phyloP scores from a whole-genome alignment of 2,797 vertebrate species.

The Mionectes olivaceus region DNA sequence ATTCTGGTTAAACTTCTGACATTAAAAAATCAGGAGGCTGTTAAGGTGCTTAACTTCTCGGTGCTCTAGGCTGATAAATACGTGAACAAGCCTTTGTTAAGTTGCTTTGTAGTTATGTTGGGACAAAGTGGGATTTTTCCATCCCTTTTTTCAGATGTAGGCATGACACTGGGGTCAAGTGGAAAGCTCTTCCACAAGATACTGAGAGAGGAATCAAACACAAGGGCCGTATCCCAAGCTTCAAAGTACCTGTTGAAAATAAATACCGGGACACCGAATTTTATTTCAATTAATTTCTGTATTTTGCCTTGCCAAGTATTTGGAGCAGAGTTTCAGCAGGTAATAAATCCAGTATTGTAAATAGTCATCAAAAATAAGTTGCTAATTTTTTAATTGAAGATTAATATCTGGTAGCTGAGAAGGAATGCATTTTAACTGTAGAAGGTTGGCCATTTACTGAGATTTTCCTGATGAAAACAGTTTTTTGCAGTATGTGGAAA shows the following conservation, averaged over 20 bases:
- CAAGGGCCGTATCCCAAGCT: neutral
- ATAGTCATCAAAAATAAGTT: neutral
- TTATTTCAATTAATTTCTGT: neutral
- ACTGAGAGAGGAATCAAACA: neutral
- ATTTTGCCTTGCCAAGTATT: neutral
- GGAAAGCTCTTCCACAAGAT: neutral
- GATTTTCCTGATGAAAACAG: neutral
- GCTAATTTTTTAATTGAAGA: neutral
- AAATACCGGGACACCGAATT: neutral
- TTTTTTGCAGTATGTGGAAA: neutral
- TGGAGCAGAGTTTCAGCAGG: neutral
- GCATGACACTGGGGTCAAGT: neutral
- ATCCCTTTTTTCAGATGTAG: neutral
- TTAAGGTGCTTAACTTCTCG: neutral
- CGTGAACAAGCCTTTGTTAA: neutral
- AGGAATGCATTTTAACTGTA: neutral
- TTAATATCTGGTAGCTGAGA: neutral
- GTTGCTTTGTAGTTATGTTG: neutral
- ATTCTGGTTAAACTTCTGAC: constrained; percentile 20
- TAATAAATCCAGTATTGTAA: neutral
- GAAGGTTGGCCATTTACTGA: neutral
- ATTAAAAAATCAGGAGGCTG: constrained; percentile 11
- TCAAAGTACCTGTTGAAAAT: neutral
- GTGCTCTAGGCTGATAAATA: neutral
- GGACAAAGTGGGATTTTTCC: neutral